Percentiles rank a stretch among this genome's conserved stretches.
These are phyloP conservation scores for Phortica okadai DNA, from an alignment of 2,888 invertebrate genomes.

Conservation along the genomic window DNA sequence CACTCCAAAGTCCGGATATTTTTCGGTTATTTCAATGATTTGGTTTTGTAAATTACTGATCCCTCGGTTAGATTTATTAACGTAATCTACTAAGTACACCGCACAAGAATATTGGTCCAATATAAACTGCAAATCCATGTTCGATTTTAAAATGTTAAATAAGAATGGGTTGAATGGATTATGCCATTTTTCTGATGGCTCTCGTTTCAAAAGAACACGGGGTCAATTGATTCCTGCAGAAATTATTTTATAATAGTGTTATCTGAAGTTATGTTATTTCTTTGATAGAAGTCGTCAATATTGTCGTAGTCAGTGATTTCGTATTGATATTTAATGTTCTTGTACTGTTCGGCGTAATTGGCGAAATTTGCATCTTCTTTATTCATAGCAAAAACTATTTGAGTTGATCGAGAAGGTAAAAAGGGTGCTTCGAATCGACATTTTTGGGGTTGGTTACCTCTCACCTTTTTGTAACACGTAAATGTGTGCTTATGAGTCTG, in stretches of 20 bases:
- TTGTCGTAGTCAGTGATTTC: too few relatives aligned
- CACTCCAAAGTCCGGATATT: constrained; percentile 72
- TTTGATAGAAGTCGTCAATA: too few relatives aligned
- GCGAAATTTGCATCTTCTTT: constrained; percentile 21
- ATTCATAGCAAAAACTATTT: constrained; percentile 29
- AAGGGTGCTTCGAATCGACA: too few relatives aligned
- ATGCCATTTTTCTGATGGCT: too few relatives aligned
- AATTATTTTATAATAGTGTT: too few relatives aligned
- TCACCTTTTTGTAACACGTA: constrained; percentile 38
- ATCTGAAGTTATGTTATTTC: too few relatives aligned
- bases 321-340: constrained; percentile 3
- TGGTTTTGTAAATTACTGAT: constrained; percentile 63
- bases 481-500: constrained; percentile 42
- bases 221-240: too few relatives aligned
- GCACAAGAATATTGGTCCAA: constrained; percentile 73
- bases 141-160: too few relatives aligned
- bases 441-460: constrained; percentile 10
- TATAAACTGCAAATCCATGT: constrained; percentile 70
- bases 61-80: constrained; percentile 69
- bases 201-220: too few relatives aligned
- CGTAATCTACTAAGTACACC: constrained; percentile 73
- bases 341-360: constrained; percentile 19
- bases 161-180: too few relatives aligned
- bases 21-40: constrained; percentile 60
- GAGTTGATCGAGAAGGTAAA: constrained; percentile 32